Evolutionary conservation across 2,797 vertebrate species (phyloP).

Genomic region (Fistularia tabacaria): DNA sequence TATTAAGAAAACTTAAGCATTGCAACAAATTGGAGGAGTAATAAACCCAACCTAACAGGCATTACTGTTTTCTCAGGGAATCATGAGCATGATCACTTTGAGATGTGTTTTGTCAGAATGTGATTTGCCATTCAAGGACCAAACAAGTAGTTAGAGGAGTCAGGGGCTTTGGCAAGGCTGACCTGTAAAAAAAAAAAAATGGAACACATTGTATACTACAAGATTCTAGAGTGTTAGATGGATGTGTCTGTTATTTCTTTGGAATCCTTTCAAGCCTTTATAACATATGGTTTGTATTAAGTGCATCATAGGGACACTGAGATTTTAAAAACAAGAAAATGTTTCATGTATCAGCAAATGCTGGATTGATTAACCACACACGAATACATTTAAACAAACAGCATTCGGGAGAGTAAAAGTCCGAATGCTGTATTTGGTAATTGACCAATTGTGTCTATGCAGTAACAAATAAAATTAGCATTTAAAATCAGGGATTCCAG

Average conservation of each 20-base stretch:
- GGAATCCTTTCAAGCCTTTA: constrained; percentile 42
- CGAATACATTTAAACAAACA: constrained; percentile 41
- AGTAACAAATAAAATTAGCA: too few species aligned
- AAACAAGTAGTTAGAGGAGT: constrained; percentile 42
- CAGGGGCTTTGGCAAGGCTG: constrained; percentile 33
- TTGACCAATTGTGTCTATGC: too few species aligned
- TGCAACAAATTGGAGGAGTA: constrained; percentile 22
- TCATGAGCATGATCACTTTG: constrained; percentile 22
- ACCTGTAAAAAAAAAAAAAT: constrained; percentile 38
- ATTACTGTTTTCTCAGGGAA: constrained; percentile 23
- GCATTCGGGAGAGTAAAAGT: constrained; percentile 14
- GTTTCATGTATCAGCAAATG: constrained; percentile 39
- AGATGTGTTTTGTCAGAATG: constrained; percentile 42
- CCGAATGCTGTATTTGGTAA: too few species aligned
- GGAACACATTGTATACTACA: constrained; percentile 46
- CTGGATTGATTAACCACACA: constrained; percentile 35
- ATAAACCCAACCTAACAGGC: constrained; percentile 17
- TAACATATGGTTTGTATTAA: constrained; percentile 64
- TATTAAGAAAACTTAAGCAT: constrained; percentile 30
- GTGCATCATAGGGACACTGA: constrained; percentile 35
- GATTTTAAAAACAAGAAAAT: constrained; percentile 50
- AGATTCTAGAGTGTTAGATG: constrained; percentile 57
- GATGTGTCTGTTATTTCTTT: constrained; percentile 54
- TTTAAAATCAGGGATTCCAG: too few species aligned
- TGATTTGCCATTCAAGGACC: constrained; percentile 27